phyloP scores from a whole-genome alignment of 1,140 invertebrate species.

The Nasonia vitripennis region DNA sequence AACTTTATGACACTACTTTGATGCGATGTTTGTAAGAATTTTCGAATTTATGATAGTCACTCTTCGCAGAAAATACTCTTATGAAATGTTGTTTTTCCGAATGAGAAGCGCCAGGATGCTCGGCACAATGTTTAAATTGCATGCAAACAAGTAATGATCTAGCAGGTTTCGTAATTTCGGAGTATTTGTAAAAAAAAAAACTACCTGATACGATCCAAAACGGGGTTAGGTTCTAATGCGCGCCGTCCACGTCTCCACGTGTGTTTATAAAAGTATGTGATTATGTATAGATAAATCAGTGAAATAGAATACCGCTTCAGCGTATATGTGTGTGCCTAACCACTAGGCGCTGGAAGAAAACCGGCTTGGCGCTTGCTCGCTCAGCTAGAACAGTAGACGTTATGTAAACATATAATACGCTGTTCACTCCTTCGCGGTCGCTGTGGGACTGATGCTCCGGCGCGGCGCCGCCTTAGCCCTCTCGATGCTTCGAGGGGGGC shows the following conservation, averaged over 20 bases:
- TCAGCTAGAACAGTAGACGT: not conserved
- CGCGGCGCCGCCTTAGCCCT: too few species aligned
- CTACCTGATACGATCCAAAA: not conserved
- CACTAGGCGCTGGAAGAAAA: not conserved
- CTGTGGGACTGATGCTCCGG: too few species aligned
- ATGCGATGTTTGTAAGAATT: not conserved
- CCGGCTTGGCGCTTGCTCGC: not conserved
- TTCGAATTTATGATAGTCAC: not conserved
- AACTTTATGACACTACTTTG: not conserved
- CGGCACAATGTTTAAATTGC: not conserved
- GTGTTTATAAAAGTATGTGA: not conserved
- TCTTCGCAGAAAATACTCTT: not conserved
- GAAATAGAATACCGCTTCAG: not conserved
- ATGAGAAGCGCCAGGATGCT: too few species aligned
- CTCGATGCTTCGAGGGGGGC: too few species aligned
- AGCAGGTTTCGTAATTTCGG: conserved; percentile 1
- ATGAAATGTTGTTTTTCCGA: not conserved
- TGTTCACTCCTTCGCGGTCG: too few species aligned
- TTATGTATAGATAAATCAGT: not conserved
- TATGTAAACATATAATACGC: too few species aligned
- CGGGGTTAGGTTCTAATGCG: conserved; percentile 4
- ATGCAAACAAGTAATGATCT: not conserved
- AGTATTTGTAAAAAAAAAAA: not conserved
- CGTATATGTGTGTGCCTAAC: not conserved
- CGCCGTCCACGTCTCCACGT: not conserved